Evolutionary conservation across 2,797 vertebrate genomes (phyloP).

Genomic region (Tympanoctomys barrerae): DNA sequence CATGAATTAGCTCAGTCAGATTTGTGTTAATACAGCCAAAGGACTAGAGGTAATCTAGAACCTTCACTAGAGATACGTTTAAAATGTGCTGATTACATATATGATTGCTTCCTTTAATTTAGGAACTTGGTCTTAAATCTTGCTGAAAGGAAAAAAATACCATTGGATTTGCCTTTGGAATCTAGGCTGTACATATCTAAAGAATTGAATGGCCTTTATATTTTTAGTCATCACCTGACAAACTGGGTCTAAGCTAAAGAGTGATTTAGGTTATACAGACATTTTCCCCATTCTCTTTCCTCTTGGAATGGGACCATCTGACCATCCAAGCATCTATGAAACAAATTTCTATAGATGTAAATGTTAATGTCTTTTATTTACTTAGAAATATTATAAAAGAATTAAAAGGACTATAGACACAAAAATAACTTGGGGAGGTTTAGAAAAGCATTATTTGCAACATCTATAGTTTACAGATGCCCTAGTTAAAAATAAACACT

Average conservation of each 20-base stretch:
- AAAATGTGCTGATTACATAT: not conserved
- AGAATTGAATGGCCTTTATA: slow-evolving; percentile 33
- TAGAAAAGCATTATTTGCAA: slow-evolving; percentile 25
- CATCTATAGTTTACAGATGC: not conserved
- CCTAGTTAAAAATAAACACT: slow-evolving; percentile 52
- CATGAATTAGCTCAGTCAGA: not conserved
- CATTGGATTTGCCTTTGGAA: slow-evolving; percentile 10
- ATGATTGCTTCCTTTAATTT: slow-evolving; percentile 58
- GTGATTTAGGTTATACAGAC: slow-evolving; percentile 55
- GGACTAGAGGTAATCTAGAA: not conserved
- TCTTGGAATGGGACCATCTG: slow-evolving; percentile 11
- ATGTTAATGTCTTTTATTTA: slow-evolving; percentile 55
- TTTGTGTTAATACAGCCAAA: slow-evolving; percentile 53
- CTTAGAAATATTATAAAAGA: slow-evolving; percentile 26
- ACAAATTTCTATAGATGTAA: slow-evolving; percentile 27
- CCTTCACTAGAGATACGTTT: slow-evolving; percentile 8
- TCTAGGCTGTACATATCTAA: not conserved
- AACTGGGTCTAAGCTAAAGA: slow-evolving; percentile 41
- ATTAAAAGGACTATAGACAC: slow-evolving; percentile 37
- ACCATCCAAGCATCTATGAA: slow-evolving; percentile 45
- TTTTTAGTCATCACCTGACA: slow-evolving; percentile 67
- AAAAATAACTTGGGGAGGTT: not conserved
- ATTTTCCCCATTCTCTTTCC: slow-evolving; percentile 39
- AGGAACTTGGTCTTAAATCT: slow-evolving; percentile 26
- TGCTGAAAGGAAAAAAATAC: not conserved